Base-by-base conservation (phyloP, 1,140 invertebrate genomes). In the Neodiprion pinetum region DNA sequence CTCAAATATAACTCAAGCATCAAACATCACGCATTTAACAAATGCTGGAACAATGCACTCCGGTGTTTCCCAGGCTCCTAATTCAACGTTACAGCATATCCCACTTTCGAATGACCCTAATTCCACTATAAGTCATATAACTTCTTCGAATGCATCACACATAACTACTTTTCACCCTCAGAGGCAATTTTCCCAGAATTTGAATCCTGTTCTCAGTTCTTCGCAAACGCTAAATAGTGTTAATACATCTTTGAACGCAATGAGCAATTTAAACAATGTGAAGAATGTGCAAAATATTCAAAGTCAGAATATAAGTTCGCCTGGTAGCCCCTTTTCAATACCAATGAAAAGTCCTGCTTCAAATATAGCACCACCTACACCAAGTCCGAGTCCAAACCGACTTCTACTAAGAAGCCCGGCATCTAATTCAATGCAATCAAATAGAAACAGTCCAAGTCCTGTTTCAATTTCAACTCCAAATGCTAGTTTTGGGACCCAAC, bases 281-380 rank as follows among this genome's bases (percentile, higher is more conserved):
- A 71, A 71, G 21, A 71, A 48, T 21, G 85, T 89, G 80, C 87
- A 88, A 71, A 87, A 80, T 71, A 87, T 88, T 73, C 87, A 88
- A 72, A 84, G 76, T 66, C 86, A 88, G 72, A 85, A 85, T 28
- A 83, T 83, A 67, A 87, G 79, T 48, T 88, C 88, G 40, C 88
- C 88, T 1, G 83, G 86, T 7, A 88, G 87, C 77, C 88, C 88
- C 9, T 88, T 89, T 74, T 88, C 88, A 9, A 87, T 89, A 75
- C 88, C 88, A 47, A 76, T 88, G 72, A 88, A 88, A 68, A 88
- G 87, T 79, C 88, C 88, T 48, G 86, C 86, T 7, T 89, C 88
- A 12, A 88, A 88, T 76, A 88, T 89, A 50, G 86, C 88, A 40
- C 88, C 87, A 50, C 88, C 88, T 21, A 89, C 88, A 7, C 88